A percentile compares a stretch with the other conserved stretches of the same genome.
Conservation (phyloP, 2,797 vertebrate species). For the Dendrocincla tyrannina region DNA sequence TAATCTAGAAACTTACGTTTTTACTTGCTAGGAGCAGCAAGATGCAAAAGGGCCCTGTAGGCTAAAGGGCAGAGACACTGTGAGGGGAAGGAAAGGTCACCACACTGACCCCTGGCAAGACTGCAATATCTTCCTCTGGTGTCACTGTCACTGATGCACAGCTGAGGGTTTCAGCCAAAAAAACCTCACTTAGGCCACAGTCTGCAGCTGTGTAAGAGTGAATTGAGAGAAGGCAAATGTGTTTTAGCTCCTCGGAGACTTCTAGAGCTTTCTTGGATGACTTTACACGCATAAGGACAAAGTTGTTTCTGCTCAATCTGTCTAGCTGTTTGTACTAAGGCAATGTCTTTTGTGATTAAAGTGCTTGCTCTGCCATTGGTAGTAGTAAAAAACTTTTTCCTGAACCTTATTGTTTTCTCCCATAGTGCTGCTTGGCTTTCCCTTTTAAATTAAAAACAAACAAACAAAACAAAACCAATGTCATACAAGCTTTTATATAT, state of each 20-base stretch:
- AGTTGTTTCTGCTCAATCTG: not conserved
- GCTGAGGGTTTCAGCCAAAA: not conserved
- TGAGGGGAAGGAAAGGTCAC: not conserved
- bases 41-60: not conserved
- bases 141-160: accelerated
- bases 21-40: not conserved
- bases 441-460: not conserved
- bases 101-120: not conserved
- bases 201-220: not conserved
- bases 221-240: not conserved
- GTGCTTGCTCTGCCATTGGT: not conserved
- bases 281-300: not conserved
- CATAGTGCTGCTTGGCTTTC: not conserved
- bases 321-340: not conserved
- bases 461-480: not conserved
- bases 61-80: not conserved
- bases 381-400: not conserved
- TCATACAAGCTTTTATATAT: not conserved
- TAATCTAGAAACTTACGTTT: not conserved
- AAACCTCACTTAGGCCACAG: not conserved
- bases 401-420: not conserved
- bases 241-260: not conserved
- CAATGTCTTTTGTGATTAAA: not conserved
- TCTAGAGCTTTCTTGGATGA: not conserved
- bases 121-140: not conserved